phyloP scores from a whole-genome alignment of 2,797 vertebrate genomes.

The Hippopotamyrus pictus region DNA sequence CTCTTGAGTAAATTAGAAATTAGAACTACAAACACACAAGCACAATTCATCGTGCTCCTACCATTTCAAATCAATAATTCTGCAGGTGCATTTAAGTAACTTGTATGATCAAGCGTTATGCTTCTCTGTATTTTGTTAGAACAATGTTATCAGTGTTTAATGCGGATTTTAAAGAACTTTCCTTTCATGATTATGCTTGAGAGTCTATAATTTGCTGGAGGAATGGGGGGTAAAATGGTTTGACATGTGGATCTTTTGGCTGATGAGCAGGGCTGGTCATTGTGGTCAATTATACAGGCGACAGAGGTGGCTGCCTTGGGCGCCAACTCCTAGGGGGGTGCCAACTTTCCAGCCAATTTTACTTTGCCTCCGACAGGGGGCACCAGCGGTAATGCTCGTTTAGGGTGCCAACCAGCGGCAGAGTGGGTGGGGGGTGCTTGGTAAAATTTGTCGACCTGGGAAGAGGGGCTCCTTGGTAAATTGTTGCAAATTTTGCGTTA shows the following conservation, averaged over 20 bases:
- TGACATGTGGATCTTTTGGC: background rate
- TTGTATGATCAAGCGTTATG: background rate
- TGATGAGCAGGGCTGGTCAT: background rate
- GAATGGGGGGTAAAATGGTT: background rate
- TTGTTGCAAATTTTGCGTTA: background rate
- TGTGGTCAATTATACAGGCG: background rate
- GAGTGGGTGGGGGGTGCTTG: background rate
- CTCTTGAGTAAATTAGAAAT: background rate
- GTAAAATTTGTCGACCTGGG: background rate
- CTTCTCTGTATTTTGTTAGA: background rate
- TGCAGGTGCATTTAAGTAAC: background rate
- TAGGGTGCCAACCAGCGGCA: background rate
- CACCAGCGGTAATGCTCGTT: background rate
- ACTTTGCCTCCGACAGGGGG: background rate
- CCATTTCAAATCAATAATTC: background rate
- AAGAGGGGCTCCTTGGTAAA: background rate
- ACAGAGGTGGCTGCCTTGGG: background rate
- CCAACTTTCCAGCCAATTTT: background rate
- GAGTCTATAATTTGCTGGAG: background rate
- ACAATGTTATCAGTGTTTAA: background rate
- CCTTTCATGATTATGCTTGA: background rate
- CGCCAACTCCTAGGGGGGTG: background rate
- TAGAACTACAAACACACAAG: background rate
- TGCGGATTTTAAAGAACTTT: background rate
- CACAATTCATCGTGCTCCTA: background rate